Evolutionary conservation across 2,113 vertebrate genomes (phyloP), one percentile per base, ranked within the genome.

Genomic region (Neotoma lepida): DNA sequence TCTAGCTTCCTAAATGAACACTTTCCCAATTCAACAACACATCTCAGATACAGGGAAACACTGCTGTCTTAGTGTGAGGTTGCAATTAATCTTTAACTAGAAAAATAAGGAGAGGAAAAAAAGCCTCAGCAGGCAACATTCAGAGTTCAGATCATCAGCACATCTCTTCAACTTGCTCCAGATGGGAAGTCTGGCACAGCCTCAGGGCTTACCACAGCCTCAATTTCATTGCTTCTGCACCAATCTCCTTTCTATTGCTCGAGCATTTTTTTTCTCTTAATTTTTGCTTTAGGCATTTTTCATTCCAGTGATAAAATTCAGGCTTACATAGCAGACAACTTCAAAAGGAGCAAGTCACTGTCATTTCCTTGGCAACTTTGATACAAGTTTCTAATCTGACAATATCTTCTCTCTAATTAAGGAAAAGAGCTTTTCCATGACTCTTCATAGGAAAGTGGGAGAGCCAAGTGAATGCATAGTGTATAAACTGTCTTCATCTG

Each of bases 401-500:
- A 84, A 54, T 63, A 88, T 58, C 49, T 2, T 90, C 44, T 81
- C 92, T 86, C 61, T 80, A 92, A 88, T 76, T 95, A 96, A 85
- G 88, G 51, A 85, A 94, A 88, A 73, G 10, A 93, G 18, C 13
- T 56, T 82, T 90, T 88, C 76, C 30, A 54, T 76, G 33, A 90
- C 30, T 93, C 70, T 91, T 58, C 77, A 81, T 87, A 91, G 56
- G 63, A 93, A 80, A 15, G 26, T 41, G 51, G 33, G 44, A 90
- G 18, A 95, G 51, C 61, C 90, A 85, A 92, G 39, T 68, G 82
- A 54, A 95, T 86, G 77, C 88, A 71, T 78, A 85, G 49, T 86
- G 58, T 87, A 39, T 18, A 91, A 89, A 95, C 71, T 86, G 86
- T 77, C 94, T 95, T 94, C 78, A 88, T 89, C 44, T 28, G 89